Percentiles rank a stretch among this genome's conserved stretches.
Conservation (phyloP, 2,113 vertebrate genomes). For the Lycaon pictus region DNA sequence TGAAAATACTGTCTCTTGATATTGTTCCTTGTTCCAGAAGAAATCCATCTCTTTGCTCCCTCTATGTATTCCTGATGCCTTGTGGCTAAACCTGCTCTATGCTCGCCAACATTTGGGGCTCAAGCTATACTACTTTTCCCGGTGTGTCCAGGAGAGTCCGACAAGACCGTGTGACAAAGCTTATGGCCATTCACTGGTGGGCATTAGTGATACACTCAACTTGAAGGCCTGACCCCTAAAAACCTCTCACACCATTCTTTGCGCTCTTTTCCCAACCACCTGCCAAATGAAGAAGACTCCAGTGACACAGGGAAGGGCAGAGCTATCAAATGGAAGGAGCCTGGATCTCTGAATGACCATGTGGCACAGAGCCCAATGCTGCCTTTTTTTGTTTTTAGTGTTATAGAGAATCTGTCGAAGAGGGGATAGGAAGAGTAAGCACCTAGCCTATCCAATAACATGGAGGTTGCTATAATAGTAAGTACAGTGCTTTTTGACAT, state of each 20-base stretch:
- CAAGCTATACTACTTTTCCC: neutral
- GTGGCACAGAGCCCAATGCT: neutral
- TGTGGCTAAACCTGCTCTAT: neutral
- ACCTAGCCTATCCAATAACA: neutral
- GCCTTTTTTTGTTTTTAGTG: neutral
- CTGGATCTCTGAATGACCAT: neutral
- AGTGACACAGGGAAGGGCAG: neutral
- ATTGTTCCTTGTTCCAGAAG: neutral
- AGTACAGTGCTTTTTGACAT: neutral
- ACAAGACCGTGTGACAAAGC: neutral
- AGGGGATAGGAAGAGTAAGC: neutral
- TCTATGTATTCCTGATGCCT: neutral
- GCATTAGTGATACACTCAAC: neutral
- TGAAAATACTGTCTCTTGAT: neutral
- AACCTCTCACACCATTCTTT: neutral
- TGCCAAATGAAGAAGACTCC: neutral
- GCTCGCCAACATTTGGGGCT: neutral
- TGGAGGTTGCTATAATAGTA: neutral
- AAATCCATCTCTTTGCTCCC: neutral
- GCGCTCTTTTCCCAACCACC: neutral
- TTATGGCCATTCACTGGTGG: neutral
- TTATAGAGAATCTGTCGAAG: neutral
- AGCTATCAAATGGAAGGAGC: neutral
- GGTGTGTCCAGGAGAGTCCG: neutral
- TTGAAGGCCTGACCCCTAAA: neutral